Evolutionary conservation across 2,113 vertebrate genomes (phyloP).

Genomic region (Tricholaema leucomelas): DNA sequence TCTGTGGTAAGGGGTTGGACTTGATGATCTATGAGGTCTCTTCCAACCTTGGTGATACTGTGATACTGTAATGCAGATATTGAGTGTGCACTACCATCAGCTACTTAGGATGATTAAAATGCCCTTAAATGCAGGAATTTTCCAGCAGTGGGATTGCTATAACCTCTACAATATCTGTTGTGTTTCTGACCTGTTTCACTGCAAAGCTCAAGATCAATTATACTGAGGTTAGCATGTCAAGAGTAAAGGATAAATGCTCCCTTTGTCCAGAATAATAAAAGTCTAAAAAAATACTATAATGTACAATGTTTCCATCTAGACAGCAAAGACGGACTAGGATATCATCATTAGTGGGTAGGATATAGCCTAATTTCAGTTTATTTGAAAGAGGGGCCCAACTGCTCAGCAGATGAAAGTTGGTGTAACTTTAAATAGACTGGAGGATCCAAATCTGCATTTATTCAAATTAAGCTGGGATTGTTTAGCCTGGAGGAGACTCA

Average conservation of each 20-base stretch:
- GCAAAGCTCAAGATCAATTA: not conserved
- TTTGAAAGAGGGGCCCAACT: not conserved
- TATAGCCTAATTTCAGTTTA: not conserved
- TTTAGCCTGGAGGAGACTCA: too few relatives aligned
- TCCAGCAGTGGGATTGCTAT: not conserved
- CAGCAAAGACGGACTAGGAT: not conserved
- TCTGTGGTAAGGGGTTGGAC: too few relatives aligned
- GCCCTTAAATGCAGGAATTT: not conserved
- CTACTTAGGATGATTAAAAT: slow-evolving; percentile 28
- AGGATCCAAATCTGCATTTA: not conserved
- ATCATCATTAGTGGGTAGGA: not conserved
- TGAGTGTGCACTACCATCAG: slow-evolving; percentile 20
- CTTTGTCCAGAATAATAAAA: not conserved
- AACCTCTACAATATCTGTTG: not conserved
- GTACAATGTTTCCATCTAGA: not conserved
- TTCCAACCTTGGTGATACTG: too few relatives aligned
- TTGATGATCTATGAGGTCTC: too few relatives aligned
- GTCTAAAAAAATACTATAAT: not conserved
- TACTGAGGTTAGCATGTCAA: not conserved
- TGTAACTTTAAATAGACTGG: not conserved
- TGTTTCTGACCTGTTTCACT: not conserved
- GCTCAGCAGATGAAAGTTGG: not conserved
- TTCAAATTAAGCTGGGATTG: too few relatives aligned
- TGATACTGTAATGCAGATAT: not conserved
- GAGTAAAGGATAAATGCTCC: not conserved